Conservation (phyloP, 1,140 invertebrate genomes). For the Listronotus oregonensis region DNA sequence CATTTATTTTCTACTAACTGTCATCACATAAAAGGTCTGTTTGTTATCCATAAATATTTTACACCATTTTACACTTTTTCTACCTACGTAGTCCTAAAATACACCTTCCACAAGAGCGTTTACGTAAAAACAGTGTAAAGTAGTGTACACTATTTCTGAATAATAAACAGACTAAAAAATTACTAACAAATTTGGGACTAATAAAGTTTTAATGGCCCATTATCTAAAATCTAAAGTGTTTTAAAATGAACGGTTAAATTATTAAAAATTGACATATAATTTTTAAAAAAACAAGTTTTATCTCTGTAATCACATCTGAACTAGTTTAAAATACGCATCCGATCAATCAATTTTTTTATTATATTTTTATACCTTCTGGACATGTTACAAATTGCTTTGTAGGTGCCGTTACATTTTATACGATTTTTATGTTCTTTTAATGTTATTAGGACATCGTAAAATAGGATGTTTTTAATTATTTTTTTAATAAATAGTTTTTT, state of each 20-base stretch:
- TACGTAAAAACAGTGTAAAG: no score
- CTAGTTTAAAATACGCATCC: conserved; percentile 6
- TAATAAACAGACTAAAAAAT: no score
- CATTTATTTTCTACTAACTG: no score
- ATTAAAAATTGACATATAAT: not conserved
- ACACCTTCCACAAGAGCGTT: no score
- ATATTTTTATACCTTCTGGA: conserved; percentile 1
- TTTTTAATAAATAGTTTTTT: no score
- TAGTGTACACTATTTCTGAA: no score
- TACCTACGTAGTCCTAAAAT: no score
- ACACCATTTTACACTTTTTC: no score
- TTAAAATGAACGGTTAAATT: conserved; percentile 2
- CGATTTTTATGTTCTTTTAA: not conserved
- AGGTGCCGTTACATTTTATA: conserved; percentile 6
- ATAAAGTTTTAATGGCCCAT: not conserved
- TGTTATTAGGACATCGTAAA: not conserved
- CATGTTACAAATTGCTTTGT: conserved; percentile 8
- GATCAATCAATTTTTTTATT: conserved; percentile 14
- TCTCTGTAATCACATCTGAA: conserved; percentile 3
- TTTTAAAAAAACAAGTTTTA: not conserved
- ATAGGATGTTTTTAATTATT: not conserved
- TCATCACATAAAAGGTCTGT: no score
- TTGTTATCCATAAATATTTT: no score
- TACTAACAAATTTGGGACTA: no score
- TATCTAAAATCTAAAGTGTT: not conserved